Base-by-base conservation (phyloP, 2,888 invertebrate genomes). In the Chirona hameri region DNA sequence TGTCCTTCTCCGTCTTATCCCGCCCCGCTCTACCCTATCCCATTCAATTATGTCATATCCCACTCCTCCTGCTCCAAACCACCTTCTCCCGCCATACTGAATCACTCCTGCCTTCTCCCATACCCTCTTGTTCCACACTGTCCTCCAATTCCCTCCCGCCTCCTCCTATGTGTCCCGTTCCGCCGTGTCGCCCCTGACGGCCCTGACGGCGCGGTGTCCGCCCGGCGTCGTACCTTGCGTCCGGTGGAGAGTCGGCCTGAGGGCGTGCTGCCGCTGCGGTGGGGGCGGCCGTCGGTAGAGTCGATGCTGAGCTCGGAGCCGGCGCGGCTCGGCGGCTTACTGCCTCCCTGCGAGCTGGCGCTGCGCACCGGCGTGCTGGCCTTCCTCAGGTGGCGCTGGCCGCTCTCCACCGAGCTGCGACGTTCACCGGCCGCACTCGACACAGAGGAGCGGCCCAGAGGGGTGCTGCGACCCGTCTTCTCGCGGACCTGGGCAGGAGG, bases 271-370 rank as follows among this genome's bases (percentile, higher is more conserved):
- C 31, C 72, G 72, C 31, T 72, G 46, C 46, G 27, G 46, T 24
- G 46, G 7, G 7, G 21, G 5, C 39, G 84, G 15, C 85, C 85
- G 82, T 86, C 87, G 76, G 84, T 84, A 31, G 86, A 87, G 88
- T 96, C 96, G 85, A 96, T 90, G 79, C 96, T 96, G 84, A 95
- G 91, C 87, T 95, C 96, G 79, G 97, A 97, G 85, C 97, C 97
- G 87, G 97, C 95, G 86, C 97, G 92, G 86, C 97, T 97, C 39
- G 96, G 95, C 85, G 97, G 97, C 89, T 97, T 96, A 85, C 89
- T 89, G 84, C 95, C 95, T 84, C 94, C 92, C 86, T 96, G 91
- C 85, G 95, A 95, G 57, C 86, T 39, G 39, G 21, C 46, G 76
- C 76, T 76, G 24, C 76, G 76, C 82, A 93, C 93, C 79, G 96